These are phyloP conservation scores for Microcebus ravelobensis DNA, from an alignment of 2,113 vertebrate genomes.

Conservation along the genomic window DNA sequence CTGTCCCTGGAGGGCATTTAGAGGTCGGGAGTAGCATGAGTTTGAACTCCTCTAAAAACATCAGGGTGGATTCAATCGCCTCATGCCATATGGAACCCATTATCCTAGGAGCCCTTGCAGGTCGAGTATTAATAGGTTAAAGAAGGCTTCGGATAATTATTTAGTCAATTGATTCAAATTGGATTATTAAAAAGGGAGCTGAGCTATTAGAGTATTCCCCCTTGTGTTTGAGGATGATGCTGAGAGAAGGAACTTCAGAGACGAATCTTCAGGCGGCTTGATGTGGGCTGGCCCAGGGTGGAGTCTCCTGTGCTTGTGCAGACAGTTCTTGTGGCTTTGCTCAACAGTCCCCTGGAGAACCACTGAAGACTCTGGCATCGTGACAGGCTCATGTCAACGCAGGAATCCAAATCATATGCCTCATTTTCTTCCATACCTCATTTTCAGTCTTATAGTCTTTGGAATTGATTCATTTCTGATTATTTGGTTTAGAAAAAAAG, in stretches of 20 bases:
- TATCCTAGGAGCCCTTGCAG: not conserved
- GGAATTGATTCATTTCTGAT: conserved; percentile 32
- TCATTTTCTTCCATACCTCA: conserved; percentile 25
- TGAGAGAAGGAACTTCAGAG: not conserved
- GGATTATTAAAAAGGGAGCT: conserved; percentile 58
- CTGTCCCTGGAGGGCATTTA: not conserved
- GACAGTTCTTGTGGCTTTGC: conserved; percentile 2
- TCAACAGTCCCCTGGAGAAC: conserved; percentile 30
- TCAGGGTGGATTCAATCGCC: not conserved
- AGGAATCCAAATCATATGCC: not conserved
- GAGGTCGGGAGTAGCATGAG: not conserved
- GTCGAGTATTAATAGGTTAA: not conserved
- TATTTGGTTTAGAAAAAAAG: not conserved
- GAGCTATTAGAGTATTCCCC: not conserved
- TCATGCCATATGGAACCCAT: conserved; percentile 11
- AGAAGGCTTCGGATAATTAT: conserved; percentile 47
- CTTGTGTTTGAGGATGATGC: not conserved
- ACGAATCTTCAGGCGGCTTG: not conserved
- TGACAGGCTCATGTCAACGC: conserved; percentile 45
- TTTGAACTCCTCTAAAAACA: not conserved
- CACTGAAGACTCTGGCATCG: not conserved
- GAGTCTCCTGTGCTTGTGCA: not conserved
- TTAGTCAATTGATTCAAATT: conserved; percentile 64
- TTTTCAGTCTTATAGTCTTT: not conserved
- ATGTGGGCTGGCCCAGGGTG: not conserved